These are phyloP conservation scores for Centropristis striata DNA, from an alignment of 2,113 vertebrate species.

Conservation along the genomic window DNA sequence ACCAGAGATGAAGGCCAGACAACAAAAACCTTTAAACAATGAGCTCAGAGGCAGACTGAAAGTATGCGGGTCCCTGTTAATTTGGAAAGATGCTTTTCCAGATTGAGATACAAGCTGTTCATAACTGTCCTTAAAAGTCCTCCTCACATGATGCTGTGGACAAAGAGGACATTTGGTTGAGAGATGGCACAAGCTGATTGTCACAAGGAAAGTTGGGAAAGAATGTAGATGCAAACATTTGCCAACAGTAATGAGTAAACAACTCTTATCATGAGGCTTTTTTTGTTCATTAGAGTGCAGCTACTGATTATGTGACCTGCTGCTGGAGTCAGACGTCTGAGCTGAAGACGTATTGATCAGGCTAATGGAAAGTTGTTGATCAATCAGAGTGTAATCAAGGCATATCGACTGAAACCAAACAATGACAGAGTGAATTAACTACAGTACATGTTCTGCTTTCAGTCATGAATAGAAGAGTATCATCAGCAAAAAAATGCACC, in stretches of 20 bases:
- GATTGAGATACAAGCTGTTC: constrained; percentile 28
- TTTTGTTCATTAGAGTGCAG: neutral
- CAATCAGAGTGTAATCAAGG: neutral
- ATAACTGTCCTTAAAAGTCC: constrained; percentile 6
- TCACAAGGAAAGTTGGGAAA: neutral
- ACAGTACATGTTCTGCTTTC: neutral
- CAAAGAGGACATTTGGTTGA: constrained; percentile 14
- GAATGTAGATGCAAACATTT: neutral
- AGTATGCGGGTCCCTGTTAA: neutral
- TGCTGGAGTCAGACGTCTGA: neutral
- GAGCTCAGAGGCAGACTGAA: constrained; percentile 23
- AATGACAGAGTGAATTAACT: neutral
- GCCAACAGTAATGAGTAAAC: neutral
- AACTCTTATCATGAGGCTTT: neutral
- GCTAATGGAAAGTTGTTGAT: neutral
- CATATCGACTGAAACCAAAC: neutral
- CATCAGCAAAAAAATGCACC: neutral
- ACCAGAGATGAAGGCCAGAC: constrained; percentile 39
- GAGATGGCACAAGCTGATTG: constrained; percentile 3
- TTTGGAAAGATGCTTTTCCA: constrained; percentile 24
- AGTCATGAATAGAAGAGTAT: neutral
- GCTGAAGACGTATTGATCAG: constrained; percentile 8
- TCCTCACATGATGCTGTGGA: constrained; percentile 25
- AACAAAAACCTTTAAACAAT: constrained; percentile 47
- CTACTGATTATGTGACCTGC: neutral